Conservation (phyloP, 2,113 vertebrate species). For the Planiliza haematocheilus region DNA sequence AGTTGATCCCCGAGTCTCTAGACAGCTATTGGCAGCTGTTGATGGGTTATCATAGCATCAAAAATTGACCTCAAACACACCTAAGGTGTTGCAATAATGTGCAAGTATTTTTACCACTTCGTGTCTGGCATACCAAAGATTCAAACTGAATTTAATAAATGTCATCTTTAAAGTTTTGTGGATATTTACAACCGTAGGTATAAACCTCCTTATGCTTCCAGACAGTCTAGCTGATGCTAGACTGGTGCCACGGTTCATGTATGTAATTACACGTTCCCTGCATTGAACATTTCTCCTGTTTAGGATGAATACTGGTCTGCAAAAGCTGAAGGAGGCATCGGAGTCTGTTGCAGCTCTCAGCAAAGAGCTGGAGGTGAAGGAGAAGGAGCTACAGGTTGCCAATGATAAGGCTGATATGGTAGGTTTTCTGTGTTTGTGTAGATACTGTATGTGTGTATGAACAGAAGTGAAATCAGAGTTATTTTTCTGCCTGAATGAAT, state of each 20-base stretch:
- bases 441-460: too few species aligned
- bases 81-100: conserved; percentile 3
- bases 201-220: neutral
- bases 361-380: conserved; percentile 92
- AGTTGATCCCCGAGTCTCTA: neutral
- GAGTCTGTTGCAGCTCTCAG: conserved; percentile 92
- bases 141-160: neutral
- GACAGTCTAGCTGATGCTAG: neutral
- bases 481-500: too few species aligned
- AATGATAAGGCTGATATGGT: conserved; percentile 96
- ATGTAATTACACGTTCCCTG: neutral
- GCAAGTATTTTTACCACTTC: neutral
- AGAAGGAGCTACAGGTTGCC: conserved; percentile 92
- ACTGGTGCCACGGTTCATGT: neutral
- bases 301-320: conserved; percentile 94
- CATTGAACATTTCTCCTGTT: conserved; percentile 11
- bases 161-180: neutral
- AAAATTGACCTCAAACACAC: neutral
- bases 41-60: conserved; percentile 11
- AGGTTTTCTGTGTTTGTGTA: conserved; percentile 15
- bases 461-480: too few species aligned
- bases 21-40: neutral
- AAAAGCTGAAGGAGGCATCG: conserved; percentile 96
- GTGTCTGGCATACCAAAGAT: neutral
- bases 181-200: neutral